Percentiles rank a stretch among this genome's conserved stretches.
Conservation (phyloP, 2,797 vertebrate species). For the Gallinago solitaria region DNA sequence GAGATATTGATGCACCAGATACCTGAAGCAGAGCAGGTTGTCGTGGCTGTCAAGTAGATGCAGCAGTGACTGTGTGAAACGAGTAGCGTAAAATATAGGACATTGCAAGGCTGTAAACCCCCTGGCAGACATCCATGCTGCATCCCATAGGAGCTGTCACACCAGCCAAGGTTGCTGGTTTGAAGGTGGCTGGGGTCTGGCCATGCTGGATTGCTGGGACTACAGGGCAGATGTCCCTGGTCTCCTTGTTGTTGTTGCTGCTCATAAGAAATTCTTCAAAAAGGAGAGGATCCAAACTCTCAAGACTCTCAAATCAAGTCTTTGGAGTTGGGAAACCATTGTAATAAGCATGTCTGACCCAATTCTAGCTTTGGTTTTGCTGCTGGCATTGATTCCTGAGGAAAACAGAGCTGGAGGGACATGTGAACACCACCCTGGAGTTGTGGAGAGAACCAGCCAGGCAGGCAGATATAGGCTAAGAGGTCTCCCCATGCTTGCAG, state of each 20-base stretch:
- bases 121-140: background rate
- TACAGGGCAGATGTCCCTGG: background rate
- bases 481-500: background rate
- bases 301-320: background rate
- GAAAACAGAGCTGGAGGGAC: background rate
- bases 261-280: background rate
- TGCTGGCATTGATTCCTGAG: background rate
- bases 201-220: background rate
- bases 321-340: background rate
- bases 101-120: background rate
- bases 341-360: background rate
- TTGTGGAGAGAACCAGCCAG: background rate
- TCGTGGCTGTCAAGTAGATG: background rate
- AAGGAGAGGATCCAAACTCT: background rate
- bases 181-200: background rate
- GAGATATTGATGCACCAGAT: background rate
- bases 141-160: background rate
- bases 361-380: background rate
- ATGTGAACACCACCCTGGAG: background rate
- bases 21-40: background rate
- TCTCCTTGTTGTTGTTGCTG: background rate
- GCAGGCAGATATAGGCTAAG: background rate
- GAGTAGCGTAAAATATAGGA: background rate
- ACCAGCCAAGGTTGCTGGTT: background rate
- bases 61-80: background rate